Evolutionary conservation across 2,113 vertebrate genomes (phyloP).

Genomic region (Malurus melanocephalus): DNA sequence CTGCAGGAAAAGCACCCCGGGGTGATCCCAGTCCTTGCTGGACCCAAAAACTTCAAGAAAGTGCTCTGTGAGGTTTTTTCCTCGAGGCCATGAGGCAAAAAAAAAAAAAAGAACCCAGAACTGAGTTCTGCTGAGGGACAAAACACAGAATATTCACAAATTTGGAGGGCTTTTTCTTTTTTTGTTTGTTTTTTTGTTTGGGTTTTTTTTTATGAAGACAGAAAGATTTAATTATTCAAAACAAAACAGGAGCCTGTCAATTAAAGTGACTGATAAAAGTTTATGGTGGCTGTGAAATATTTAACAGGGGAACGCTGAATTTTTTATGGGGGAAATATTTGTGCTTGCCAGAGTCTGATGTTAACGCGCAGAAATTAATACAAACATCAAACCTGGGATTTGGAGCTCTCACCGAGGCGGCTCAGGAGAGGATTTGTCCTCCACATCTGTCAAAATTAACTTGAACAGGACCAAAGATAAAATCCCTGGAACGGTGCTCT

Average conservation of each 20-base stretch:
- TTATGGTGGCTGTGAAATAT: constrained; percentile 14
- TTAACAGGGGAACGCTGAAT: constrained; percentile 7
- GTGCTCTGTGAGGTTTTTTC: background rate
- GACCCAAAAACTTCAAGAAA: background rate
- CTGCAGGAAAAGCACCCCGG: background rate
- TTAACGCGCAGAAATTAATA: background rate
- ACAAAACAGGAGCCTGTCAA: background rate
- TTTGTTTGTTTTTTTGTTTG: no score
- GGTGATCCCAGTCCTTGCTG: background rate
- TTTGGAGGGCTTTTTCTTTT: background rate
- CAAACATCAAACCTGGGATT: background rate
- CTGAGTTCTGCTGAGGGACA: background rate
- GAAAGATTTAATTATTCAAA: constrained; percentile 27
- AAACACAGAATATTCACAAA: background rate
- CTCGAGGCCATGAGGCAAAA: background rate
- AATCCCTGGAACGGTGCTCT: no score
- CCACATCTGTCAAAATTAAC: background rate
- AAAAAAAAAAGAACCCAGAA: background rate
- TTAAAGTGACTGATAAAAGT: constrained; percentile 17
- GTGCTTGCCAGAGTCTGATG: background rate
- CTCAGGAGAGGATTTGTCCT: background rate
- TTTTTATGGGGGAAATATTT: constrained; percentile 10
- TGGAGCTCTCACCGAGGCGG: background rate
- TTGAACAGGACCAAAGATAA: background rate
- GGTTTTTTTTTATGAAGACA: background rate